A percentile compares a stretch with the other conserved stretches of the same genome.
These are phyloP conservation scores for Zosterops pallidus DNA, from an alignment of 2,113 vertebrate species.

Conservation along the genomic window DNA sequence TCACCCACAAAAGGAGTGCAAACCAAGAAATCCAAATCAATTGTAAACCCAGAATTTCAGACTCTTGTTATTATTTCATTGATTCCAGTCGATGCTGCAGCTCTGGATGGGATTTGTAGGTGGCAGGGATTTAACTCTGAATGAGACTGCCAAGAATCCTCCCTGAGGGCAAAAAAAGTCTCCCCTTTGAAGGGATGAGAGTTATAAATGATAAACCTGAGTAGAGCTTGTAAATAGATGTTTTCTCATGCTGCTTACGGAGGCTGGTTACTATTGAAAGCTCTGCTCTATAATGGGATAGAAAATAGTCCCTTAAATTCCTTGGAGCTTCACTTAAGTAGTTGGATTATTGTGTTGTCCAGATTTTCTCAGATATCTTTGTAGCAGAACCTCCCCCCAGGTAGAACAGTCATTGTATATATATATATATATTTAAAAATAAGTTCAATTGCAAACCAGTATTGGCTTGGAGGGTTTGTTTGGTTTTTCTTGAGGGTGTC, in stretches of 20 bases:
- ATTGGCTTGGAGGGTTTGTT: background rate
- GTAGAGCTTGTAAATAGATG: background rate
- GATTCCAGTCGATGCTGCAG: rapidly evolving
- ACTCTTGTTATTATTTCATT: background rate
- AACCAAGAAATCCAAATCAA: rapidly evolving
- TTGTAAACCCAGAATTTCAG: background rate
- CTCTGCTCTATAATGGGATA: background rate
- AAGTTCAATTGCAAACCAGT: background rate
- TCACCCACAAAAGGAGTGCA: rapidly evolving
- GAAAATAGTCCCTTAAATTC: background rate
- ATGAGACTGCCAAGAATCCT: background rate
- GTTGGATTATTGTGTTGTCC: background rate
- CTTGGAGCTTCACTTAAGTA: background rate
- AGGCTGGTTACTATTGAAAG: background rate
- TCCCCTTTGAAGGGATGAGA: background rate
- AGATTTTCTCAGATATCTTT: background rate
- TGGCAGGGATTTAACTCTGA: background rate
- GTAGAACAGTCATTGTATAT: background rate
- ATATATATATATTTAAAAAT: background rate
- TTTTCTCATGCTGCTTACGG: background rate
- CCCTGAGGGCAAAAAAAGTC: background rate
- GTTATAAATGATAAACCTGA: background rate
- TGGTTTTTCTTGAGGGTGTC: background rate
- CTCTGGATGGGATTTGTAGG: background rate
- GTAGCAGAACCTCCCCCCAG: background rate